phyloP scores from a whole-genome alignment of 2,113 vertebrate genomes.

The Otis tarda region DNA sequence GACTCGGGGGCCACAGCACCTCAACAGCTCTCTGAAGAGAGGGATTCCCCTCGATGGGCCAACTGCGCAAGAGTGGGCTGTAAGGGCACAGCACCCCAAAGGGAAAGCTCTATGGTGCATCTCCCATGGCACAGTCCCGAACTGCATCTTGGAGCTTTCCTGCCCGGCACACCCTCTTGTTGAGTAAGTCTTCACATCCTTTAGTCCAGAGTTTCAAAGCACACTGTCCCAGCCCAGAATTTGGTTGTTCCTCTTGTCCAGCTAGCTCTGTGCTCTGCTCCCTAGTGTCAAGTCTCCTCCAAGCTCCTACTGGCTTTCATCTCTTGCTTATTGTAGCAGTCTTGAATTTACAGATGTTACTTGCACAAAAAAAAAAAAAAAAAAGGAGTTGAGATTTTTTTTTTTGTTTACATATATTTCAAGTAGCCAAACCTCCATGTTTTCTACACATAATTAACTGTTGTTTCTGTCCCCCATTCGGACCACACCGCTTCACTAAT shows the following conservation, averaged over 20 bases:
- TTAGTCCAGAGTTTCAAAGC: background rate
- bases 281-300: background rate
- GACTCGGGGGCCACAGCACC: background rate
- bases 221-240: background rate
- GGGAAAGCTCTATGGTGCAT: background rate
- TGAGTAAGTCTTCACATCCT: background rate
- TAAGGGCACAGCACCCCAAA: rapidly evolving
- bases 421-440: background rate
- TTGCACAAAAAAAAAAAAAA: background rate
- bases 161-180: background rate
- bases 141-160: background rate
- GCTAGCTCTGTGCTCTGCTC: background rate
- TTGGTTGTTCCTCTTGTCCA: background rate
- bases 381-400: background rate
- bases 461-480: background rate
- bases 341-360: background rate
- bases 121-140: rapidly evolving
- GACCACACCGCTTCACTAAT: background rate
- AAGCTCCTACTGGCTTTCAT: conserved; percentile 23
- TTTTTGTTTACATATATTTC: background rate
- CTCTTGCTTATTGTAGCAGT: background rate
- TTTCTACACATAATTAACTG: background rate
- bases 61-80: background rate
- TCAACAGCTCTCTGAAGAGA: background rate
- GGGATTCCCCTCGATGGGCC: rapidly evolving